A percentile compares a stretch with the other conserved stretches of the same genome.
These are phyloP conservation scores for Trachurus trachurus DNA, from an alignment of 2,797 vertebrate genomes.

Conservation along the genomic window DNA sequence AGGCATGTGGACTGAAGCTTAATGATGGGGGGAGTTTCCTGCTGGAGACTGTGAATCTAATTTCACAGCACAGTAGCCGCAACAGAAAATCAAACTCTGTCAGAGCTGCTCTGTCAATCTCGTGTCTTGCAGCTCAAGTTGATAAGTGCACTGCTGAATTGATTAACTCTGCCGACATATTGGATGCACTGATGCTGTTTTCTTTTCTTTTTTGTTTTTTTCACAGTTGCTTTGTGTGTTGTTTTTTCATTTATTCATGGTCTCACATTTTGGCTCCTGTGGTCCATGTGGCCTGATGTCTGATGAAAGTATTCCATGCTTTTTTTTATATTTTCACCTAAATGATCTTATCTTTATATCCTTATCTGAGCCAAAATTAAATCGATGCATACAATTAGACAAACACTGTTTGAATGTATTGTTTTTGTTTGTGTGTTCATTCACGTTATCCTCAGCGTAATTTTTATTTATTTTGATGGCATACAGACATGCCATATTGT, in stretches of 20 bases:
- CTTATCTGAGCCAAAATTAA: too few species aligned
- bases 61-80: slow-evolving; percentile 88
- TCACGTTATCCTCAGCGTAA: neutral
- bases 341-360: too few species aligned
- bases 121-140: slow-evolving; percentile 81
- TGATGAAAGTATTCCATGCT: neutral
- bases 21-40: slow-evolving; percentile 75
- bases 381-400: neutral
- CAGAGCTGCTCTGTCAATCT: slow-evolving; percentile 85
- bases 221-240: slow-evolving; percentile 3
- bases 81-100: slow-evolving; percentile 87
- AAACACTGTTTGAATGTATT: neutral
- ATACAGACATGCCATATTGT: neutral
- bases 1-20: slow-evolving; percentile 75
- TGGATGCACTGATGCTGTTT: slow-evolving; percentile 72
- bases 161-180: slow-evolving; percentile 81
- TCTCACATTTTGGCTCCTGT: slow-evolving; percentile 22
- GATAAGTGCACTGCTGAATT: slow-evolving; percentile 85
- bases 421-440: neutral
- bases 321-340: neutral
- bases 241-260: slow-evolving; percentile 30
- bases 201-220: slow-evolving; percentile 30
- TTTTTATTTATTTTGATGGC: neutral
- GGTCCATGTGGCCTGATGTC: slow-evolving; percentile 16
- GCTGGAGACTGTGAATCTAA: slow-evolving; percentile 86